Conservation (phyloP, 1,140 invertebrate species). For the Chymomyza costata region DNA sequence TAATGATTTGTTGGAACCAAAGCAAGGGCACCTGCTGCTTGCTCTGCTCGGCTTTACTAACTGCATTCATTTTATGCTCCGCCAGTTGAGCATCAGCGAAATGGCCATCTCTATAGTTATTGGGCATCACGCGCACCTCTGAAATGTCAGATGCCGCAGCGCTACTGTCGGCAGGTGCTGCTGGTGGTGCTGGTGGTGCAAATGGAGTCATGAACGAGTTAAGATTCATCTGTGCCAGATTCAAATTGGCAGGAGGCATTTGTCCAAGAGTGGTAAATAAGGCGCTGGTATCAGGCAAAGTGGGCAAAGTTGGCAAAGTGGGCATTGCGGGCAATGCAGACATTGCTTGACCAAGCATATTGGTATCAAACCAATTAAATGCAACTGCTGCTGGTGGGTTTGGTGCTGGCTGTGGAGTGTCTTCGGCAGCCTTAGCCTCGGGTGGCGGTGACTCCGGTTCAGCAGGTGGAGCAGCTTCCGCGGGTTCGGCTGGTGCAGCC, state of each 20-base stretch:
- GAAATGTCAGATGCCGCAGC: constrained; percentile 54
- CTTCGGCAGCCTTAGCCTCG: constrained; percentile 4
- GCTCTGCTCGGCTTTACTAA: constrained; percentile 19
- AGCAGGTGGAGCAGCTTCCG: background rate
- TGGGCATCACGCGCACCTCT: constrained; percentile 59
- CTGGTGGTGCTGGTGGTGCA: too few species aligned
- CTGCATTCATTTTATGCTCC: constrained; percentile 38
- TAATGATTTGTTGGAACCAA: too few species aligned
- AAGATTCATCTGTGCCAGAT: constrained; percentile 24
- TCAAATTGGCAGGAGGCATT: too few species aligned
- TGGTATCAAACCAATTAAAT: constrained; percentile 23
- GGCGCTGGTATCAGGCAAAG: constrained; percentile 3
- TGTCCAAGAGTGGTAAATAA: constrained; percentile 32
- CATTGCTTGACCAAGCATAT: constrained; percentile 24
- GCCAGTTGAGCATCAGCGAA: constrained; percentile 21
- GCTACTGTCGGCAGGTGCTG: background rate
- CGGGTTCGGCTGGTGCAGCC: background rate
- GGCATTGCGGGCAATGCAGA: constrained; percentile 19
- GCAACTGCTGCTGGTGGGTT: background rate
- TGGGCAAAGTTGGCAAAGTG: too few species aligned
- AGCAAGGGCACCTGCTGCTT: constrained; percentile 36
- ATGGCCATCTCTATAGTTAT: constrained; percentile 18
- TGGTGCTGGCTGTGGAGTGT: constrained; percentile 3
- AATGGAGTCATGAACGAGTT: too few species aligned
- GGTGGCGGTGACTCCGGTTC: background rate